Evolutionary conservation across 1,140 invertebrate genomes (phyloP).

Genomic region (Papilio polytes): DNA sequence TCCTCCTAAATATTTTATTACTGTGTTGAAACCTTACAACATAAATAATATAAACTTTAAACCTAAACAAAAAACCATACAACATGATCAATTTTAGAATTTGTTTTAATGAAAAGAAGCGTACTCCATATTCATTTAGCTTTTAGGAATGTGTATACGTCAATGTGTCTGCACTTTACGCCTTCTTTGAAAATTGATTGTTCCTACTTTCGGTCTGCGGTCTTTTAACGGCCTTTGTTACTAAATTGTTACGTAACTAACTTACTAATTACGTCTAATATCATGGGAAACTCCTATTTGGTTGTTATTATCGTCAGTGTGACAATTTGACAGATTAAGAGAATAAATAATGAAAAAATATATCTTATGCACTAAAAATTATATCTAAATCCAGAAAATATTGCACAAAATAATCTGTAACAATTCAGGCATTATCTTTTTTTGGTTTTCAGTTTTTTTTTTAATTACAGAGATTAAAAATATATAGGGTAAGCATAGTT

Average conservation of each 20-base stretch:
- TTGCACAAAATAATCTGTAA: neutral
- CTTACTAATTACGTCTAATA: conserved; percentile 53
- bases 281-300: conserved; percentile 44
- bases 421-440: neutral
- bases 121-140: conserved; percentile 43
- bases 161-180: conserved; percentile 58
- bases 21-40: neutral
- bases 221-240: conserved; percentile 52
- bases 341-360: neutral
- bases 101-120: conserved; percentile 31
- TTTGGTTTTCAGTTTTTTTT: too few species aligned
- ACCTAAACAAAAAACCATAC: neutral
- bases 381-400: neutral
- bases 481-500: too few species aligned
- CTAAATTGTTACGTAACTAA: conserved; percentile 55
- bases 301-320: neutral
- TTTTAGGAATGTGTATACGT: conserved; percentile 56
- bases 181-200: conserved; percentile 61
- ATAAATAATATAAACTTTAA: too few species aligned
- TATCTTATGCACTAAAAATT: neutral
- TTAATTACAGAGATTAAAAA: too few species aligned
- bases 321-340: conserved; percentile 24
- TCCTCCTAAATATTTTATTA: too few species aligned
- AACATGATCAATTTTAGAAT: neutral
- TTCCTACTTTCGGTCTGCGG: conserved; percentile 53